Evolutionary conservation across 2,113 vertebrate genomes (phyloP), one percentile per base, ranked within the genome.

Genomic region (Lampris megalopsis): DNA sequence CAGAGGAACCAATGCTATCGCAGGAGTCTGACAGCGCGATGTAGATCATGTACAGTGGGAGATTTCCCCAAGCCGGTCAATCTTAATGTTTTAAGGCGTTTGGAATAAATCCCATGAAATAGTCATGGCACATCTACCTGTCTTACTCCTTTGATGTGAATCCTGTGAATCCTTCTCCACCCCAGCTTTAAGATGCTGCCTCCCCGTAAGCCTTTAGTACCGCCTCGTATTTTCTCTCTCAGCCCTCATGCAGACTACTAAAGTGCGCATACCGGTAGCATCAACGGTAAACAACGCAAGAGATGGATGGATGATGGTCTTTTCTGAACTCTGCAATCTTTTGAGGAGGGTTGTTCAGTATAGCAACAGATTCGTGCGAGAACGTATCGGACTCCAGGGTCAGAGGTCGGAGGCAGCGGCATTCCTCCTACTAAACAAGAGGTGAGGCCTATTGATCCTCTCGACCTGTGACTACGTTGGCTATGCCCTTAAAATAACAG

Each of bases 401-500:
- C 60, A 63, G 43, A 63, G 61, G 61, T n/a, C 62, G 49, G 52
- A 92, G 88, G 89, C 8, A 53, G 50, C 8, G n/a, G 50, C n/a
- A 3, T 10, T 53, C 11, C 11, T 53, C 71, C 49, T 37, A 37
- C 10, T 3, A 36, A 61, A 71, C 41, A 66, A 74, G 73, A 73
- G 64, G 13, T 66, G 75, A 91, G 79, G 90, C 90, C 93, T 81
- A 88, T 85, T 92, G 91, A 73, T 80, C 9, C 41, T 80, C 58
- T 36, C 65, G 35, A 41, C 52, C 43, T 88, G 89, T 87, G 88
- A 90, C 87, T 80, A 87, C 85, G 94, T 89, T 89, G 93, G 93
- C 91, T 94, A 90, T 89, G 89, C 91, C 92, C 94, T 93, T 91
- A 92, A 24, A 24, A 91, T 92, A 90, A 94, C 90, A 93, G 95